Evolutionary conservation across 1,140 invertebrate genomes (phyloP), one percentile per base, ranked within the genome.

Genomic region (Aphis craccivora): DNA sequence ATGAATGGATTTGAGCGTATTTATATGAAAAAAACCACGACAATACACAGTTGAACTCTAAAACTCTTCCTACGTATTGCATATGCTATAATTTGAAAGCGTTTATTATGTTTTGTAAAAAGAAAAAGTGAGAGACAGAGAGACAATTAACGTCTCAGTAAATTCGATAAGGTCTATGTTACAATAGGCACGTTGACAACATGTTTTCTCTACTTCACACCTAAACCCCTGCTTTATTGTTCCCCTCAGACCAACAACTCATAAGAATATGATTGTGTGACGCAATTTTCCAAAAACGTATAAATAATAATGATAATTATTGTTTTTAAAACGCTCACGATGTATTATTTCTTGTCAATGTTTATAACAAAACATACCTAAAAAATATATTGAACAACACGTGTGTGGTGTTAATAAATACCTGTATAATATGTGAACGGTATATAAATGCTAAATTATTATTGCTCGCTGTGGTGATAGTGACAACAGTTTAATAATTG

Each of bases 141-240:
- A 92, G 22, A 83, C 53, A 43, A 81, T 67, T 84, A 83, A 30
- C 35, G 48, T 93, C 91, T 93, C 25, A 30, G 76, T 86, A 55
- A 86, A 86, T 84, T 81, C 81, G 76, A 51, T 55, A 86, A 84
- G 76, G 91, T 84, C 35, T 53, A 11, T 76, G 43, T 91, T 76
- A 91, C 40, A 93, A 93, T 93, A 25, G 91, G 35, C 23, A 93
- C 48, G 91, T 53, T 84, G 91, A 92, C 90, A 91, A 83, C 20
- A 92, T 92, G 90, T 92, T 92, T 92, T 93, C 81, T 43, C 23
- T 86, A 93, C 76, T 55, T 93, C 91, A 93, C 76, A 93, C 91
- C 91, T 93, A 40, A 48, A 43, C 35, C 55, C 23, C 25, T n/a
- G 60, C 14, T 93, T 55, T 37, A 86, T 93, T 84, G 91, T 84